Evolutionary conservation across 2,797 vertebrate genomes (phyloP), one percentile per base, ranked within the genome.

Genomic region (Mionectes olivaceus): DNA sequence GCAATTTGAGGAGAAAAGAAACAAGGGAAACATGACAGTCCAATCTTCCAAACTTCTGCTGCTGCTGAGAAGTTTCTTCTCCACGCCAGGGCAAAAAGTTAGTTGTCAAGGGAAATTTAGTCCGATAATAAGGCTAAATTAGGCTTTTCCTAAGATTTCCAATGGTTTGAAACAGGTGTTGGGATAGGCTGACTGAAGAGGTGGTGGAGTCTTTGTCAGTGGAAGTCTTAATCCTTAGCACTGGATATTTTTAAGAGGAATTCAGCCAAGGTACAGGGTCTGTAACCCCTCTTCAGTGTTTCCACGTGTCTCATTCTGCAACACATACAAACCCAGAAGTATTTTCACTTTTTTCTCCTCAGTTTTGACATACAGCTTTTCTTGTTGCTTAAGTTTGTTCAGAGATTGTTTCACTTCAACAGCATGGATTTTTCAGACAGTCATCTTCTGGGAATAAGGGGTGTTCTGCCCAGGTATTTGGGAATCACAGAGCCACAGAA

Each of bases 251-350:
- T 85, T 60, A 90, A 90, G 37, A 56, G 30, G 23, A 86, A 35
- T 18, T 30, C 3, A 19, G 24, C 37, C 83, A 68, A 89, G n/a
- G 18, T 5, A 4, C 13, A 81, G 37, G 4, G 32, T 84, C 33
- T 89, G 25, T 7, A 69, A 32, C 19, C 22, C 15, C 70, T 63
- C 30, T 24, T 41, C 21, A 30, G 11, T 15, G 19, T 32, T 87
- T 22, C 19, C 9, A 18, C 7, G 12, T 17, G 12, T 61, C 14
- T 83, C 30, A 25, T 83, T 79, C 76, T 83, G 28, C 53, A 83
- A 2, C 39, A 33, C 0, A 0, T 11, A 24, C 6, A 53, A 87
- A 63, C 27, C 55, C 2, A 4, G 10, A 12, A 0, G 0, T 7
- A 3, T 77, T 78, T 71, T 71, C 49, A 64, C 4, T 35, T 27